These are phyloP conservation scores for Didymodactylos carnosus DNA, from an alignment of 2,888 invertebrate species.

Conservation along the genomic window DNA sequence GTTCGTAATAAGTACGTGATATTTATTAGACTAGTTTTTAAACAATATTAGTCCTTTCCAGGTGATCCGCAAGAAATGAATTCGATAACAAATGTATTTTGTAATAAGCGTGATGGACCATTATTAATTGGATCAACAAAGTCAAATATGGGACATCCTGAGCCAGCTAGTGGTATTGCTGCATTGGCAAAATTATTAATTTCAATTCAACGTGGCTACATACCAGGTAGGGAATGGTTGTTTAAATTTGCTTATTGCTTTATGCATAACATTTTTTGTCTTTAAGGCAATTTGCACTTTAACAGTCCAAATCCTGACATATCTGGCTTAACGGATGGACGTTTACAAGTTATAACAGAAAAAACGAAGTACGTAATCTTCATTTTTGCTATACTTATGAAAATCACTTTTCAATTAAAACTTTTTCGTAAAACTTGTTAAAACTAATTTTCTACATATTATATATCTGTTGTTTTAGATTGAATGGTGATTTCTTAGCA, in stretches of 20 bases:
- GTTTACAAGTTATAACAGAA: slow-evolving; percentile 64
- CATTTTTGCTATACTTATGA: neutral
- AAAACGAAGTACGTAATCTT: slow-evolving; percentile 47
- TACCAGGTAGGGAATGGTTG: slow-evolving; percentile 42
- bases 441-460: too few species aligned
- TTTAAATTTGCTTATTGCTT: neutral
- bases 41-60: neutral
- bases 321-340: slow-evolving; percentile 67
- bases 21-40: neutral
- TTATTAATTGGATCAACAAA: slow-evolving; percentile 83
- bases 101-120: slow-evolving; percentile 38
- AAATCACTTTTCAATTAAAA: neutral
- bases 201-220: slow-evolving; percentile 69
- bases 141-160: slow-evolving; percentile 95
- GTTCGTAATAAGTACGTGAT: neutral
- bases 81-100: slow-evolving; percentile 55
- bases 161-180: slow-evolving; percentile 55
- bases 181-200: slow-evolving; percentile 72
- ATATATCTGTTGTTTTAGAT: neutral
- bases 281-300: slow-evolving; percentile 61
- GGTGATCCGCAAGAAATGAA: slow-evolving; percentile 93
- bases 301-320: slow-evolving; percentile 66
- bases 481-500: slow-evolving; percentile 69
- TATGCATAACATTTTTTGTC: neutral
- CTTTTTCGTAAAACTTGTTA: too few species aligned